These are phyloP conservation scores for Pseudocheirus occidentalis DNA, from an alignment of 2,797 vertebrate species.

Conservation along the genomic window DNA sequence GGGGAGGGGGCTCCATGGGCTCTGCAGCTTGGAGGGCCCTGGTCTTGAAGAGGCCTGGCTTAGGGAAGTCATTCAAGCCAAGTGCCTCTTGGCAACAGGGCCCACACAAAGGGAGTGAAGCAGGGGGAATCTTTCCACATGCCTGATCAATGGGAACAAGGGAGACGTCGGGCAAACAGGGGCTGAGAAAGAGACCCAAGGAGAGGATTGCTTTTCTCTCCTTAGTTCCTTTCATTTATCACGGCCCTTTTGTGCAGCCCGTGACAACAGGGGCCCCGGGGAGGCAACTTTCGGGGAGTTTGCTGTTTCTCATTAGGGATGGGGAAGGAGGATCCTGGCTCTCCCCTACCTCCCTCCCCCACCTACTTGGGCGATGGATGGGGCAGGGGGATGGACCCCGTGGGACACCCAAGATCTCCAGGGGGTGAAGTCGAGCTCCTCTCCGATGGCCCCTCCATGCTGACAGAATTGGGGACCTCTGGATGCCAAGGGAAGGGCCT, in stretches of 20 bases:
- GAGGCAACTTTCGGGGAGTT: slow-evolving; percentile 84
- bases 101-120: slow-evolving; percentile 92
- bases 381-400: background rate
- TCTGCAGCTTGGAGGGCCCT: slow-evolving; percentile 83
- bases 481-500: background rate
- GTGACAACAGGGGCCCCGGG: slow-evolving; percentile 83
- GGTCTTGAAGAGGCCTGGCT: slow-evolving; percentile 73
- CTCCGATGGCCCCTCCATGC: background rate
- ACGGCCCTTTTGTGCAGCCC: slow-evolving; percentile 84
- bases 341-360: background rate
- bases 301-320: slow-evolving; percentile 78
- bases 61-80: slow-evolving; percentile 85
- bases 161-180: slow-evolving; percentile 90
- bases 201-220: slow-evolving; percentile 84
- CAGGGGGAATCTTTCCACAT: slow-evolving; percentile 98
- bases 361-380: background rate
- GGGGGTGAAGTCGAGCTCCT: background rate
- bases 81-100: slow-evolving; percentile 90
- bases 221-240: slow-evolving; percentile 88
- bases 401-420: background rate
- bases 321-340: slow-evolving; percentile 44
- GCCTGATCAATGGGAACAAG: slow-evolving; percentile 96
- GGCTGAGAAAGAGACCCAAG: slow-evolving; percentile 89
- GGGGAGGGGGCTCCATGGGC: slow-evolving; percentile 78
- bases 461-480: background rate